These are phyloP conservation scores for Drosophila virilis DNA, from an alignment of 1,140 invertebrate genomes.

Conservation along the genomic window DNA sequence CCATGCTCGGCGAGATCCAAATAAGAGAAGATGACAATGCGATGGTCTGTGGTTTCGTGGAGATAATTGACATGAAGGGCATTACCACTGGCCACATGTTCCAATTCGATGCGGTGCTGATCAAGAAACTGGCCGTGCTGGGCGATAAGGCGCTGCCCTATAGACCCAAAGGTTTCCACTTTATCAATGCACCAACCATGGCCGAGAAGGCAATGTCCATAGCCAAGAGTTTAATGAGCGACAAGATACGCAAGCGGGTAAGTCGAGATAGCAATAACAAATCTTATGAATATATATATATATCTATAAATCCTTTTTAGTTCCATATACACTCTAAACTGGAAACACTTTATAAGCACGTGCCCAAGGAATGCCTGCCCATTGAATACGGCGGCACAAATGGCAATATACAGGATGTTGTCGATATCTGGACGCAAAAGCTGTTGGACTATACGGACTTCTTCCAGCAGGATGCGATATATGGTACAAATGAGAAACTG, in stretches of 20 bases:
- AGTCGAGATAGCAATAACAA: slow-evolving; percentile 8
- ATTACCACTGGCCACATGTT: slow-evolving; percentile 84
- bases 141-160: slow-evolving; percentile 86
- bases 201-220: slow-evolving; percentile 85
- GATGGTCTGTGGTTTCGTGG: slow-evolving; percentile 84
- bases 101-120: slow-evolving; percentile 85
- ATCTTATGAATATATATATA: background rate
- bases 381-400: slow-evolving; percentile 86
- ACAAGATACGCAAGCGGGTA: slow-evolving; percentile 86
- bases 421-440: slow-evolving; percentile 86
- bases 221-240: slow-evolving; percentile 85
- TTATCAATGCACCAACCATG: slow-evolving; percentile 85
- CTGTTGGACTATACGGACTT: slow-evolving; percentile 84
- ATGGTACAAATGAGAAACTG: slow-evolving; percentile 86
- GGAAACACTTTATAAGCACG: slow-evolving; percentile 84
- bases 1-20: slow-evolving; percentile 85
- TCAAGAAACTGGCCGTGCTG: slow-evolving; percentile 85
- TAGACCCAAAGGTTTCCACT: slow-evolving; percentile 85
- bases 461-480: slow-evolving; percentile 86
- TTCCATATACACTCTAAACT: slow-evolving; percentile 86
- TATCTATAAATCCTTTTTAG: slow-evolving; percentile 24
- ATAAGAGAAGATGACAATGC: slow-evolving; percentile 84
- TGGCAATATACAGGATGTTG: slow-evolving; percentile 83
- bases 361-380: slow-evolving; percentile 86
- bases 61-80: slow-evolving; percentile 85